phyloP scores from a whole-genome alignment of 2,888 invertebrate genomes.

The Drosophila yooni region DNA sequence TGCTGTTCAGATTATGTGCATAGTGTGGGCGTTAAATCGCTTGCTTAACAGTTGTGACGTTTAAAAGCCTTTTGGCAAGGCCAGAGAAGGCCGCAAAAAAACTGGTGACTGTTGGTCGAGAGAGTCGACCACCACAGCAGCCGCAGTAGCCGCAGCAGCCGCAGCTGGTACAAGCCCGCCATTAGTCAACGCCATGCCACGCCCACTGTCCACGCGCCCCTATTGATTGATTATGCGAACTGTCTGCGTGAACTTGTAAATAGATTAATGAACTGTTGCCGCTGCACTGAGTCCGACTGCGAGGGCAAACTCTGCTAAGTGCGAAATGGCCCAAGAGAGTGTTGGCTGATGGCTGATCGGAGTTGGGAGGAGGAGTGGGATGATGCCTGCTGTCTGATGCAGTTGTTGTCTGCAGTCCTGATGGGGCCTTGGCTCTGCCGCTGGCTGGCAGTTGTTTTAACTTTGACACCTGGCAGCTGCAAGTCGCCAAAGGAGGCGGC shows the following conservation, averaged over 20 bases:
- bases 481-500: slow-evolving; percentile 24
- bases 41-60: slow-evolving; percentile 4
- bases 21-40: background rate
- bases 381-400: slow-evolving; percentile 39
- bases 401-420: slow-evolving; percentile 23
- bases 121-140: slow-evolving; percentile 1
- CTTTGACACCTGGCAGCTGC: slow-evolving; percentile 55
- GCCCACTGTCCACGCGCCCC: slow-evolving; percentile 51
- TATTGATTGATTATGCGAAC: slow-evolving; percentile 82
- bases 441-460: slow-evolving; percentile 12
- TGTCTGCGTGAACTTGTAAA: slow-evolving; percentile 80
- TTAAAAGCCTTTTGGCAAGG: slow-evolving; percentile 23
- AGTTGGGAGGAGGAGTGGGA: slow-evolving; percentile 2
- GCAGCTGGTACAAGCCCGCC: slow-evolving; percentile 46
- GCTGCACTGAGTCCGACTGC: slow-evolving; percentile 45
- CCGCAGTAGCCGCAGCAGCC: slow-evolving; percentile 15
- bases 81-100: slow-evolving; percentile 15
- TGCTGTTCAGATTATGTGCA: background rate
- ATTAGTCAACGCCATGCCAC: slow-evolving; percentile 56
- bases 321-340: background rate
- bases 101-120: slow-evolving; percentile 8
- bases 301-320: background rate
- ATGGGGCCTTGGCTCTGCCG: background rate
- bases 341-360: background rate
- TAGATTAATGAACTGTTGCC: slow-evolving; percentile 82